Evolutionary conservation across 2,888 invertebrate genomes (phyloP).

Genomic region (Plebejus melissa): DNA sequence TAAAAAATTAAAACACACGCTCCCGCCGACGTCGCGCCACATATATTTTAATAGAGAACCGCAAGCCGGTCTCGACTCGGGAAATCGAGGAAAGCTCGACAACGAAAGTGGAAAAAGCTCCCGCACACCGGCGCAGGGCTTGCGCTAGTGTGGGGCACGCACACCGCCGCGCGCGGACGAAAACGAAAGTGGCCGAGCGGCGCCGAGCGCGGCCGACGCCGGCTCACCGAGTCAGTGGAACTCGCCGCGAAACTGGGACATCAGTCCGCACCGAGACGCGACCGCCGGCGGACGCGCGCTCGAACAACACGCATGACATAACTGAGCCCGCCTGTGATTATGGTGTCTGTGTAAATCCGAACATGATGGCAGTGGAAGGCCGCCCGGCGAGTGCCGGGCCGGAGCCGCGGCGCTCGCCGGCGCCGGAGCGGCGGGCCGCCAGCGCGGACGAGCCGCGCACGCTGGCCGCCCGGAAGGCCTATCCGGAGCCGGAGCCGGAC

Average conservation of each 20-base stretch:
- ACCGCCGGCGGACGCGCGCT: conserved; percentile 68
- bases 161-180: conserved; percentile 61
- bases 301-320: conserved; percentile 63
- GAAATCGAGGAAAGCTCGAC: conserved; percentile 71
- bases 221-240: conserved; percentile 78
- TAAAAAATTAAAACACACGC: background rate
- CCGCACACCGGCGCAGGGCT: conserved; percentile 43
- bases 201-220: conserved; percentile 75
- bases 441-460: conserved; percentile 70
- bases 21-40: background rate
- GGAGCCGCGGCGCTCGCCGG: conserved; percentile 54
- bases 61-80: conserved; percentile 70
- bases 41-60: conserved; percentile 37
- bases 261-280: conserved; percentile 80
- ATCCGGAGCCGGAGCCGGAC: conserved; percentile 76
- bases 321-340: conserved; percentile 68
- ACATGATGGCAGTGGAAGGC: conserved; percentile 76
- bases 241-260: conserved; percentile 82
- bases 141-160: conserved; percentile 34
- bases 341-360: conserved; percentile 68
- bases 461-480: conserved; percentile 73
- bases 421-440: conserved; percentile 55
- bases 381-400: conserved; percentile 66
- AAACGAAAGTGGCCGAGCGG: conserved; percentile 77
- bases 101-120: conserved; percentile 75